Conservation (phyloP, 2,113 vertebrate genomes). For the Boulengeromyrus knoepffleri region DNA sequence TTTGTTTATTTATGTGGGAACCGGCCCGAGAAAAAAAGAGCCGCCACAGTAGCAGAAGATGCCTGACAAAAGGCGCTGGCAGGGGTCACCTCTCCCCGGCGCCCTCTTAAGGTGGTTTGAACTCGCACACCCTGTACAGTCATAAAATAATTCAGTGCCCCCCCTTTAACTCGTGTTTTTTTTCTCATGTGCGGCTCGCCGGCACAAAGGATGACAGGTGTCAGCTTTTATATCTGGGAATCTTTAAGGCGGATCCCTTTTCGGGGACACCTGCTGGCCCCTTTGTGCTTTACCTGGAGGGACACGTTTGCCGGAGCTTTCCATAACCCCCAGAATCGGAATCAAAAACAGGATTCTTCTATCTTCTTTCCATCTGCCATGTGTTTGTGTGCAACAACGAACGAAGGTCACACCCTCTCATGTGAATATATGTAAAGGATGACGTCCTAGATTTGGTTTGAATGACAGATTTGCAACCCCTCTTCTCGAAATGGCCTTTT, state of each 20-base stretch:
- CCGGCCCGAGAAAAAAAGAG: constrained; percentile 17
- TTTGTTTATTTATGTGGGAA: constrained; percentile 66
- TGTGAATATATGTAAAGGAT: background rate
- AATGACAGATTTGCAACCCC: background rate
- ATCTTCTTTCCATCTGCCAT: background rate
- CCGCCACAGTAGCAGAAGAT: constrained; percentile 6
- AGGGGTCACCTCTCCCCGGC: constrained; percentile 41
- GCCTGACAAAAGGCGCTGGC: constrained; percentile 32
- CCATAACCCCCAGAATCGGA: background rate
- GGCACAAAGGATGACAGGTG: constrained; percentile 28
- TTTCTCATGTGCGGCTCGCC: background rate
- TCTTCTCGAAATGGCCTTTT: background rate
- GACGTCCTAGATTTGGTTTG: background rate
- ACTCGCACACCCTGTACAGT: background rate
- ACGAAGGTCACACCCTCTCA: background rate
- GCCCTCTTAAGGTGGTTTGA: constrained; percentile 24
- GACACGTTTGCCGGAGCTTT: background rate
- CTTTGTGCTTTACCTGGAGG: constrained; percentile 13
- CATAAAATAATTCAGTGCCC: constrained; percentile 15
- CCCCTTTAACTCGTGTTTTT: constrained; percentile 7
- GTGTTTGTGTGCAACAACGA: background rate
- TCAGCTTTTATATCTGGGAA: constrained; percentile 32
- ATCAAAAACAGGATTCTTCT: background rate
- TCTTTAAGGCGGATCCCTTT: constrained; percentile 19
- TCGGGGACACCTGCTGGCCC: background rate